Percentiles rank a stretch among this genome's conserved stretches.
phyloP scores from a whole-genome alignment of 1,140 invertebrate species.

The Cylas formicarius region DNA sequence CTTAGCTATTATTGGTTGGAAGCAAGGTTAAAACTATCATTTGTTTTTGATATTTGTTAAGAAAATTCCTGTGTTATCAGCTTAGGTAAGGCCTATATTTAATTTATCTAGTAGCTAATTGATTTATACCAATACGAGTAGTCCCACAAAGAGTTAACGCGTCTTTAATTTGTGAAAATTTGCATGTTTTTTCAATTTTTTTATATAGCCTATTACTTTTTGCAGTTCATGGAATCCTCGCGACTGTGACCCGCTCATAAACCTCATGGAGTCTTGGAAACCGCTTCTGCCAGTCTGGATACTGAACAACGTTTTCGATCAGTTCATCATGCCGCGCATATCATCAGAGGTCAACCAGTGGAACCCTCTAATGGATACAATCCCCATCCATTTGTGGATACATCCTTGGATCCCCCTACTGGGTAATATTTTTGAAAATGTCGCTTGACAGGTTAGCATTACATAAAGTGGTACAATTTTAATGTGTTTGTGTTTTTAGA shows the following conservation, averaged over 20 bases:
- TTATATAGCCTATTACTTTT: constrained; percentile 16
- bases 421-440: constrained; percentile 46
- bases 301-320: constrained; percentile 71
- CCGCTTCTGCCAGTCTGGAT: constrained; percentile 77
- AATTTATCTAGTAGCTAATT: too few species aligned
- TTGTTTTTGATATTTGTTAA: constrained; percentile 9
- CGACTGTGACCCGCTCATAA: constrained; percentile 65
- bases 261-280: constrained; percentile 75
- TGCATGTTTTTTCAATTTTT: not conserved
- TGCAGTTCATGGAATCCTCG: constrained; percentile 63
- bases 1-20: too few species aligned
- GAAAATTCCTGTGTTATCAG: too few species aligned
- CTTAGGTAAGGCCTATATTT: too few species aligned
- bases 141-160: too few species aligned
- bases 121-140: too few species aligned
- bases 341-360: constrained; percentile 77
- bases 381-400: constrained; percentile 94
- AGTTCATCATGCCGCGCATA: constrained; percentile 73
- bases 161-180: not conserved
- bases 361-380: constrained; percentile 89
- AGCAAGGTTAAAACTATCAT: not conserved
- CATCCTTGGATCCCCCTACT: constrained; percentile 88
- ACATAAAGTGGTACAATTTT: too few species aligned
- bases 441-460: too few species aligned
- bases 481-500: constrained; percentile 37